A percentile compares a stretch with the other conserved stretches of the same genome.
These are phyloP conservation scores for Diabrotica balteata DNA, from an alignment of 2,888 invertebrate genomes.

Conservation along the genomic window DNA sequence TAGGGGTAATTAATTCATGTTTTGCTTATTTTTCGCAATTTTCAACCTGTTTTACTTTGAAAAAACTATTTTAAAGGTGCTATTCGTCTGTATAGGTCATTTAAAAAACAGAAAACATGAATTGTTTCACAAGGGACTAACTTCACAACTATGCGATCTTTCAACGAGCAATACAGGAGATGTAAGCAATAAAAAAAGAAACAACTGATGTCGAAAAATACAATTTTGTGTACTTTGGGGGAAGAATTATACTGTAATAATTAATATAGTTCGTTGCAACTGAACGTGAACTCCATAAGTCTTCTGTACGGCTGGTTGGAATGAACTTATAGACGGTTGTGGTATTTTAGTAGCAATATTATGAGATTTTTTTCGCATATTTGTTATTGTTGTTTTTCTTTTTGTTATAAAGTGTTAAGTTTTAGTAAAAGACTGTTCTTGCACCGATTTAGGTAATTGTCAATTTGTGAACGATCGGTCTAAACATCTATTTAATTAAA, in stretches of 20 bases:
- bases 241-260: too few relatives aligned
- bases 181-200: too few relatives aligned
- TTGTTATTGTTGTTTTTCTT: slow-evolving; percentile 41
- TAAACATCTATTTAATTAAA: slow-evolving; percentile 20
- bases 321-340: slow-evolving; percentile 1
- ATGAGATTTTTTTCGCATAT: slow-evolving; percentile 35
- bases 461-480: slow-evolving; percentile 20
- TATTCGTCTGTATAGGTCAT: too few relatives aligned
- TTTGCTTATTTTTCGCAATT: not conserved
- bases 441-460: slow-evolving; percentile 10
- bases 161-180: too few relatives aligned
- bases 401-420: slow-evolving; percentile 34
- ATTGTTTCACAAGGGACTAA: not conserved
- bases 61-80: too few relatives aligned
- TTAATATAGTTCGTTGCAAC: too few relatives aligned
- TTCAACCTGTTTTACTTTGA: too few relatives aligned
- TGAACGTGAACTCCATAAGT: too few relatives aligned
- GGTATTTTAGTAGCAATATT: slow-evolving; percentile 42
- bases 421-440: slow-evolving; percentile 36
- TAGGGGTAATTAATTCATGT: slow-evolving; percentile 9
- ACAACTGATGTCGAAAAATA: too few relatives aligned
- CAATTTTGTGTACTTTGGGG: too few relatives aligned
- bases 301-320: too few relatives aligned
- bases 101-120: too few relatives aligned
- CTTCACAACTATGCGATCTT: slow-evolving; percentile 10